A percentile compares a stretch with the other conserved stretches of the same genome.
These are phyloP conservation scores for Lasiurus cinereus DNA, from an alignment of 2,113 vertebrate genomes.

Conservation along the genomic window DNA sequence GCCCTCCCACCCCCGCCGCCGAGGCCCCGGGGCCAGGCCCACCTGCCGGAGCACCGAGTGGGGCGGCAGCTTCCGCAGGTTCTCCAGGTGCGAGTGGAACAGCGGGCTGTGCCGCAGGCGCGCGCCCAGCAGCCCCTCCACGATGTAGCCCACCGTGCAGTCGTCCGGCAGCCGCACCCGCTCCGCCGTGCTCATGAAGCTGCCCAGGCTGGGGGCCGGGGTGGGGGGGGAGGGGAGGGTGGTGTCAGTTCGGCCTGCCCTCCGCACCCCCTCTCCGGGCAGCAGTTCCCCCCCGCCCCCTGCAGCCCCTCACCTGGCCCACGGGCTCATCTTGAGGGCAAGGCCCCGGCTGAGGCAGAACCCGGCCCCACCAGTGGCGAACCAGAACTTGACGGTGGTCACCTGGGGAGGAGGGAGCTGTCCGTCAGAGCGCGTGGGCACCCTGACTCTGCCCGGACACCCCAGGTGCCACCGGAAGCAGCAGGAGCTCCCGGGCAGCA, in stretches of 20 bases:
- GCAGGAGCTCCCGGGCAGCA: no score
- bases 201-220: conserved; percentile 90
- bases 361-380: conserved; percentile 97
- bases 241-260: background rate
- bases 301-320: conserved; percentile 92
- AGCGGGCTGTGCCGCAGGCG: conserved; percentile 91
- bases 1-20: fast-evolving
- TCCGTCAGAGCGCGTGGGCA: background rate
- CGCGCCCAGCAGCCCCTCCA: conserved; percentile 95
- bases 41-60: conserved; percentile 92
- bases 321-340: conserved; percentile 99
- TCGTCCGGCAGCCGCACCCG: conserved; percentile 97
- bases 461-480: fast-evolving
- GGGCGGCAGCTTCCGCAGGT: conserved; percentile 91
- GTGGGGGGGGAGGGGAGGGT: background rate
- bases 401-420: conserved; percentile 19
- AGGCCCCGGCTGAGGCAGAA: conserved; percentile 98
- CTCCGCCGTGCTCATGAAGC: conserved; percentile 98
- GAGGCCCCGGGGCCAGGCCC: background rate
- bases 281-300: background rate
- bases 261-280: background rate
- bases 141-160: conserved; percentile 98
- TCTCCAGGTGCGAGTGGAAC: conserved; percentile 98
- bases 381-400: conserved; percentile 95
- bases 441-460: no score